These are phyloP conservation scores for Eristalis arbustorum DNA, from an alignment of 2,888 invertebrate genomes.

Conservation along the genomic window DNA sequence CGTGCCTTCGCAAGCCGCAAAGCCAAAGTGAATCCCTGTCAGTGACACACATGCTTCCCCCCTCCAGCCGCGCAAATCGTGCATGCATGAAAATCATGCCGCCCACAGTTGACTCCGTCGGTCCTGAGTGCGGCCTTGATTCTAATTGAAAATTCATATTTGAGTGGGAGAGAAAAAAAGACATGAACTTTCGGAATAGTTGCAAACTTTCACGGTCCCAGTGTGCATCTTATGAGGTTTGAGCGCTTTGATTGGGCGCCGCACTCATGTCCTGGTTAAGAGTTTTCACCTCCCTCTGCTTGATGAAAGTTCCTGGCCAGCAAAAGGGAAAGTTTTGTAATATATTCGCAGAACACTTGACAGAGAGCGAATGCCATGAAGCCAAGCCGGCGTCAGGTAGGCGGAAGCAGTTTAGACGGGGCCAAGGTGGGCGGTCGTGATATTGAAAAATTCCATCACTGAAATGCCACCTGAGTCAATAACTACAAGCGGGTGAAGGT, in stretches of 20 bases:
- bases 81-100: neutral
- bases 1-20: neutral
- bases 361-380: neutral
- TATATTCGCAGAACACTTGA: neutral
- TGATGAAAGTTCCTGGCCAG: neutral
- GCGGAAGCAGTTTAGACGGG: neutral
- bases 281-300: neutral
- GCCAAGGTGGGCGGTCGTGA: neutral
- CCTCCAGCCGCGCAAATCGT: no score
- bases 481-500: neutral
- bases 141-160: conserved; percentile 1
- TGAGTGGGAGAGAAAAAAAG: neutral
- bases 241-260: neutral
- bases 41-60: neutral
- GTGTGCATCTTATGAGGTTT: neutral
- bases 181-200: neutral
- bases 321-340: neutral
- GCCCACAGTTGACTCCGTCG: neutral
- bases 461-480: neutral
- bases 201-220: neutral
- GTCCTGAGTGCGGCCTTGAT: neutral
- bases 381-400: neutral
- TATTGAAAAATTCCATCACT: neutral
- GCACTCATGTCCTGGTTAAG: neutral
- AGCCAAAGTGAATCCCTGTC: neutral